Percentiles rank a stretch among this genome's conserved stretches.
Conservation (phyloP, 2,888 invertebrate genomes). For the Clivina fossor region DNA sequence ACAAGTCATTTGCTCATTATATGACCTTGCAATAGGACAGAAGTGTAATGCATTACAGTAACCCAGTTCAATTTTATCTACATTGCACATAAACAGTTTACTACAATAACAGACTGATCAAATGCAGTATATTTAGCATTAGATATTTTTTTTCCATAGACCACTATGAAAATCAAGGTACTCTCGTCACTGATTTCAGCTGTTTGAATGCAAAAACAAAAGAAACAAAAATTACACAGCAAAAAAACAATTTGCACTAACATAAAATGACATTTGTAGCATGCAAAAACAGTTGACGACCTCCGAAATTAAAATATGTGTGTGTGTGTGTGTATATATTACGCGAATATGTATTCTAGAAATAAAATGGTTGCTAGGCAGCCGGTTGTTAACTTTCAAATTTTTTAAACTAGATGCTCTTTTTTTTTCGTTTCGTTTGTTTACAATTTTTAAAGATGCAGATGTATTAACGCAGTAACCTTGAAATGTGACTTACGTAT, state of each 20-base stretch:
- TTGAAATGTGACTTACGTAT: no score
- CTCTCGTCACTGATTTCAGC: not conserved
- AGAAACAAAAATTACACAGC: not conserved
- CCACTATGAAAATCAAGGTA: constrained; percentile 26
- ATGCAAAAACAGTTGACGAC: constrained; percentile 25
- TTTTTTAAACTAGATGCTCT: constrained; percentile 1
- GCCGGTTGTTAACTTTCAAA: constrained; percentile 12
- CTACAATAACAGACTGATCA: not conserved
- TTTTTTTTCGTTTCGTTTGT: constrained; percentile 8
- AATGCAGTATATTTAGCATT: constrained; percentile 12
- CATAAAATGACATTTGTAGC: constrained; percentile 26
- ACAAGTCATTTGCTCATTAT: constrained; percentile 20
- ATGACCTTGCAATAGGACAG: constrained; percentile 29
- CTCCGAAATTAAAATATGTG: constrained; percentile 15
- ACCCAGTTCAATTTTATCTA: not conserved
- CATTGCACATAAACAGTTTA: not conserved
- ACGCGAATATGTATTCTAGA: constrained; percentile 18
- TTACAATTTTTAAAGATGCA: no score
- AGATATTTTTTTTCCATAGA: constrained; percentile 21
- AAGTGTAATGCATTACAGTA: constrained; percentile 26
- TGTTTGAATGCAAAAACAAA: constrained; percentile 22
- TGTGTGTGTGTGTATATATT: no score
- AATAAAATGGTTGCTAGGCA: constrained; percentile 23
- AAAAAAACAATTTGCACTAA: constrained; percentile 1
- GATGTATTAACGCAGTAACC: no score